Conservation (phyloP, 2,888 invertebrate genomes). For the Formica aserva region DNA sequence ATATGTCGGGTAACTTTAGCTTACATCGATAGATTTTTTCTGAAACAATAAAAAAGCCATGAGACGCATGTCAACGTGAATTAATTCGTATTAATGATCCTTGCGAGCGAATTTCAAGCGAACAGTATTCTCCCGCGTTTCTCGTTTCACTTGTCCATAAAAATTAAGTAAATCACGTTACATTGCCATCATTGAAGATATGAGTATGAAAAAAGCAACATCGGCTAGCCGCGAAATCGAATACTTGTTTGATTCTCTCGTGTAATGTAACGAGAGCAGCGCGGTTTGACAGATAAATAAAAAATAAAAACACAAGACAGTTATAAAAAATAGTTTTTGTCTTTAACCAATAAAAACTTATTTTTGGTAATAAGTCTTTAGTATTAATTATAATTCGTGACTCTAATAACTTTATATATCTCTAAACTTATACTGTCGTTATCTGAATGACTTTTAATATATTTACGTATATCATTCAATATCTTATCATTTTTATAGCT, state of each 20-base stretch:
- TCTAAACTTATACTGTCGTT: background rate
- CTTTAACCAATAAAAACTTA: background rate
- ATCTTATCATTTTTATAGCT: background rate
- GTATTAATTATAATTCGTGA: background rate
- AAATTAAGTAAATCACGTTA: conserved; percentile 17
- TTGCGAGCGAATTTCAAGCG: background rate
- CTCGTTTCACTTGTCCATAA: conserved; percentile 35
- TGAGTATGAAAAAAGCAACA: conserved; percentile 35
- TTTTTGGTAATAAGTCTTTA: background rate
- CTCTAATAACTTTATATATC: background rate
- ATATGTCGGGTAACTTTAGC: background rate
- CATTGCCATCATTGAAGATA: conserved; percentile 4
- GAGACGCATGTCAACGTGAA: background rate
- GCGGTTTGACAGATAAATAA: conserved; percentile 20
- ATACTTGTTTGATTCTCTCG: conserved; percentile 48
- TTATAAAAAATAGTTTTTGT: background rate
- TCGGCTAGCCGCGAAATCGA: conserved; percentile 71
- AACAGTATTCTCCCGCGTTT: conserved; percentile 7
- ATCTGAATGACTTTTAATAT: background rate
- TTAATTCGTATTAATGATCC: conserved; percentile 10
- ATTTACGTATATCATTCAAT: background rate
- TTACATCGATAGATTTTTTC: background rate
- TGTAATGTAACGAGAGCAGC: background rate
- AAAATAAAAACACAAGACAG: background rate
- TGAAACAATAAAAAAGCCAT: background rate